Evolutionary conservation across 2,797 vertebrate genomes (phyloP).

Genomic region (Clarias fuscus): DNA sequence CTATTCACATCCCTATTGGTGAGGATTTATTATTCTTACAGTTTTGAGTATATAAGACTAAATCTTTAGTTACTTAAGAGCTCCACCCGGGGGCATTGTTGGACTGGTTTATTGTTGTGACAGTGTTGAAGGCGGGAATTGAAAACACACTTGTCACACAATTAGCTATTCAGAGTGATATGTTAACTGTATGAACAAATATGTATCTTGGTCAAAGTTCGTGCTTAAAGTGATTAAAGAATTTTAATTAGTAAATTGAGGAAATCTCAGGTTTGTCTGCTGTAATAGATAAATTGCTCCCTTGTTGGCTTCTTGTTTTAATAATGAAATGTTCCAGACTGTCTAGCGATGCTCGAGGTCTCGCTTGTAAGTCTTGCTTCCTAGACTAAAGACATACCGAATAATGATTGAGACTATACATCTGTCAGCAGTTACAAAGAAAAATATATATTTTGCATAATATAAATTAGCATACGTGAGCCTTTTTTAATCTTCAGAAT

Average conservation of each 20-base stretch:
- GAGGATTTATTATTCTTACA: constrained; percentile 49
- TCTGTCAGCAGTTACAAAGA: neutral
- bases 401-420: neutral
- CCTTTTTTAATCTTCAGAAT: neutral
- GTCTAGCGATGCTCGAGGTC: neutral
- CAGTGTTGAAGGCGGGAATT: neutral
- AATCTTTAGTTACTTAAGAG: neutral
- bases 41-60: neutral
- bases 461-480: neutral
- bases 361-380: neutral
- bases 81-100: neutral
- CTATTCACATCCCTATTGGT: constrained; percentile 69
- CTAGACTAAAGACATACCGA: neutral
- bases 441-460: neutral
- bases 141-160: neutral
- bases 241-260: neutral
- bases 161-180: neutral
- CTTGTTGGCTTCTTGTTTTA: neutral
- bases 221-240: neutral
- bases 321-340: neutral
- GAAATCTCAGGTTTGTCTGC: neutral
- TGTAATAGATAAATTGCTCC: neutral
- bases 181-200: neutral
- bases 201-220: neutral
- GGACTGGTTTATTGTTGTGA: neutral